Base-by-base conservation (phyloP, 2,797 vertebrate genomes). In the Macrochelys suwanniensis region DNA sequence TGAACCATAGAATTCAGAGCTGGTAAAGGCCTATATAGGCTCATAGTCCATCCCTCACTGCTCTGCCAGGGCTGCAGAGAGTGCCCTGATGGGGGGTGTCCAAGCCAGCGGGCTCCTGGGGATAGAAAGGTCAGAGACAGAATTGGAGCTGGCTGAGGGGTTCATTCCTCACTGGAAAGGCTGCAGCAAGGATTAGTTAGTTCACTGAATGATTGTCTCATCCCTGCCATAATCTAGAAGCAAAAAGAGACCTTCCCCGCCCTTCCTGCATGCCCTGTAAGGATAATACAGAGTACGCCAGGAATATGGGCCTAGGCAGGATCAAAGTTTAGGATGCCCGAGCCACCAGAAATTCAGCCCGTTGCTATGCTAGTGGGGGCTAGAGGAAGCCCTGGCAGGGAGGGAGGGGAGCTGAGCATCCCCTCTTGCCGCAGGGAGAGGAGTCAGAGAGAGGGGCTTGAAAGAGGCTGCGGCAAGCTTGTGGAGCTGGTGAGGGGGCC, bases 291-390 rank as follows among this genome's bases (percentile, higher is more conserved):
- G 42, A 76, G 28, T 47, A 25, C 4, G 19, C 42, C 26, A 15
- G 84, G 74, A 28, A 1, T 4, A 1, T 1, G 17, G 8, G 17
- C 37, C 13, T 13, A 23, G 42, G 16, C 16, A 45, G 26, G 11
- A 8, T 23, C 33, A 37, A 33, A 57, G 26, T 25, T 7, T 13
- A 31, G 81, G 50, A 0, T 3, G 25, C 78, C 42, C 37, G 26
- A 31, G 50, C n/a, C 85, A 1, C 49, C 9, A 9, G 45, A 7
- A 47, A 47, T 76, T 47, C 74, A 76, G 74, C 74, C 25, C 45
- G 1, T 26, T 45, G 74, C 26, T 49, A 12, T 15, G 47, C 76
- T 33, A 0, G 1, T 0, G 1, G 19, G 77, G 2, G 0, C 7
- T 1, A 37, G 42, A 61, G 28, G 33, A 11, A 47, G 76, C 79